Evolutionary conservation across 2,113 vertebrate genomes (phyloP), one percentile per base, ranked within the genome.

Genomic region (Syngnathus floridae): DNA sequence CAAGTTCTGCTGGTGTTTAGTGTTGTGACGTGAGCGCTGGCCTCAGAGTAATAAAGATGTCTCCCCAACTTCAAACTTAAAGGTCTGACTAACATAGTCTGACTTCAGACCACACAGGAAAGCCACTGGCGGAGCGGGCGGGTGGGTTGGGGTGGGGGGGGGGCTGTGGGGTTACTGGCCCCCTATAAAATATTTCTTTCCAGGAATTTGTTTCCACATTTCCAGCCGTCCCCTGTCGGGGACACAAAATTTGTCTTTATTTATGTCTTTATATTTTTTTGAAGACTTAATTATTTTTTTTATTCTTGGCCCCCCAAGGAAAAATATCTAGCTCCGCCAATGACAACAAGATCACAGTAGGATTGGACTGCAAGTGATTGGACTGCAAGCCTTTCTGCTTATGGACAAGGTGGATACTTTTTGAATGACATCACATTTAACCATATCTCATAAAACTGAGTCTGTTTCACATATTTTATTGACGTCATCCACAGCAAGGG

Each of bases 31-130:
- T 22, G 21, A 65, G 36, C 43, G 65, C 49, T 36, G 51, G 43
- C 69, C 69, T 74, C 61, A 43, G 69, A 70, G 62, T 66, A 65
- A 76, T 84, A 76, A 84, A 82, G 65, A 81, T 73, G 76, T 80
- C 76, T 81, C 70, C 35, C 76, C 71, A 57, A 65, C 66, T 68
- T 66, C 67, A 79, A 74, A 80, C 66, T 67, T 73, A 76, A 79
- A 75, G 66, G 41, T 67, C 64, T 21, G 54, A 71, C 54, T 77
- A 70, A 74, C 56, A 70, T 56, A 0, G n/a, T 55, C 51, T 40
- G 14, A 62, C 64, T 70, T 57, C 63, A 49, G 10, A 78, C 80
- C 68, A 81, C 77, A 82, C 73, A 63, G 17, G 45, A 46, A 31
- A 31, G 26, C 26, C 26, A 31, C 26, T 31, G 26, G 26, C 2